These are phyloP conservation scores for Cygnus olor DNA, from an alignment of 2,797 vertebrate species.

Conservation along the genomic window DNA sequence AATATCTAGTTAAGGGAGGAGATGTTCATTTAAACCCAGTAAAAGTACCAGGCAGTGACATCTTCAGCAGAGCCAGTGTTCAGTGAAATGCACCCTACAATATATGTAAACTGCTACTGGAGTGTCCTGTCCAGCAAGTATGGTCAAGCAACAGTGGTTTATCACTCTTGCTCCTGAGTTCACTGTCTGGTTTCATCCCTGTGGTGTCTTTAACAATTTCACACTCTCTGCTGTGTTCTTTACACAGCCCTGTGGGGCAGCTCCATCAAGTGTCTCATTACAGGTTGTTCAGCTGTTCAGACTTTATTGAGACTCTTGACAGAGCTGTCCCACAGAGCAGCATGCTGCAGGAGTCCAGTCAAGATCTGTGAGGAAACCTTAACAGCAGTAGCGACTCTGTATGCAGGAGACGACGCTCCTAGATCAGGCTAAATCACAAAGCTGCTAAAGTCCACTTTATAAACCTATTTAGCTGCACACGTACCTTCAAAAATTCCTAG, in stretches of 20 bases:
- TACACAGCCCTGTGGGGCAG: conserved; percentile 28
- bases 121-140: background rate
- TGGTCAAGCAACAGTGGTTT: conserved; percentile 7
- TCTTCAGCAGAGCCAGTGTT: background rate
- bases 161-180: background rate
- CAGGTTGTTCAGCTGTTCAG: conserved; percentile 43
- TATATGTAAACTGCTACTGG: background rate
- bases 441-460: background rate
- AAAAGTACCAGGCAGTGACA: background rate
- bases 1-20: background rate
- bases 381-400: background rate
- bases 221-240: conserved; percentile 43
- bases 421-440: background rate
- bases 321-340: background rate
- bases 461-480: conserved; percentile 9
- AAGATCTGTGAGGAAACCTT: background rate
- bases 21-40: background rate
- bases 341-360: conserved; percentile 5
- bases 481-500: conserved; percentile 5
- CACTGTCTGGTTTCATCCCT: conserved; percentile 42
- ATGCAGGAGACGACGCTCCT: background rate
- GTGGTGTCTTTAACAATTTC: conserved; percentile 46
- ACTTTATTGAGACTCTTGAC: conserved; percentile 45
- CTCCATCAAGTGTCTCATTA: conserved; percentile 56
- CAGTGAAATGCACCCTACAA: background rate